These are phyloP conservation scores for Pycnonotus jocosus DNA, from an alignment of 2,113 vertebrate genomes.

Conservation along the genomic window DNA sequence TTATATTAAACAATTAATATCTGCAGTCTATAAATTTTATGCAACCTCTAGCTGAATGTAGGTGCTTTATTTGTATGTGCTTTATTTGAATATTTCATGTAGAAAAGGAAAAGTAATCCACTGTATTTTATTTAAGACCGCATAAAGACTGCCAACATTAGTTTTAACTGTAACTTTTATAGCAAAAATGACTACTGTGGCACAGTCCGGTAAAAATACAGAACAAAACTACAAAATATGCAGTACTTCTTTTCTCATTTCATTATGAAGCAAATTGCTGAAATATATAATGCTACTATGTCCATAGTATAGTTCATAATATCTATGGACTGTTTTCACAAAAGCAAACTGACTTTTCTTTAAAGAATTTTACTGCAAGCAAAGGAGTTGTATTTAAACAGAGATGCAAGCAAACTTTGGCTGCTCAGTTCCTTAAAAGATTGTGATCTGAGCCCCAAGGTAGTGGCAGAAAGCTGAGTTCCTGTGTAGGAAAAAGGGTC, in stretches of 20 bases:
- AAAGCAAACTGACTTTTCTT: neutral
- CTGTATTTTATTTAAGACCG: neutral
- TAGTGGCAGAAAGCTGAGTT: neutral
- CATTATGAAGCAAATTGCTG: neutral
- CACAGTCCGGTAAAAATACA: neutral
- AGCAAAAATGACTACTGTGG: neutral
- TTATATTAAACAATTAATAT: neutral
- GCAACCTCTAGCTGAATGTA: neutral
- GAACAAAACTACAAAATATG: neutral
- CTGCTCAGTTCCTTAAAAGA: neutral
- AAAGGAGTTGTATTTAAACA: neutral
- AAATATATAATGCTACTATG: neutral
- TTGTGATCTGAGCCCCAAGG: neutral
- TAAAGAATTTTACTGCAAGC: neutral
- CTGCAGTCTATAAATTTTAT: neutral
- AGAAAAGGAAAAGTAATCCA: neutral
- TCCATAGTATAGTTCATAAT: neutral
- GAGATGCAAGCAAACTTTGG: neutral
- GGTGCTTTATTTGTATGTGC: neutral
- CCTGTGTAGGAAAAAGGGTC: neutral
- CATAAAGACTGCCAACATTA: neutral
- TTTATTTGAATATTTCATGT: neutral
- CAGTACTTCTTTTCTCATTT: neutral
- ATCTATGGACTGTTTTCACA: neutral
- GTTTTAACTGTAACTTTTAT: neutral